A percentile compares a stretch with the other conserved stretches of the same genome.
Evolutionary conservation across 2,888 invertebrate genomes (phyloP).

Genomic region (Drosophila robusta): DNA sequence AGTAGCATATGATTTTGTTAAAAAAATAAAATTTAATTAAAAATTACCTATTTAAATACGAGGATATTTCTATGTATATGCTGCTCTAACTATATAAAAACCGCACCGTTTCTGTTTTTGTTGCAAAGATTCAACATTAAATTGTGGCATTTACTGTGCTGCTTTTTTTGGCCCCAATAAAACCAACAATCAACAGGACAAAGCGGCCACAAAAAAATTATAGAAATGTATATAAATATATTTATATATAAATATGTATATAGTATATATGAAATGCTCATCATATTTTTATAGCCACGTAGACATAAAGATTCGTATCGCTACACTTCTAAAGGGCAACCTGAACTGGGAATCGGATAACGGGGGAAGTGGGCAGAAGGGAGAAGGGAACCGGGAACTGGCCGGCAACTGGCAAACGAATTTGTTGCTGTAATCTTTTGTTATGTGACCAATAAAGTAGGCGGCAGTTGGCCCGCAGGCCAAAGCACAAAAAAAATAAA

Average conservation of each 20-base stretch:
- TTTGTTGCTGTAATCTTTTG: conserved; percentile 75
- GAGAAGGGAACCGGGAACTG: conserved; percentile 10
- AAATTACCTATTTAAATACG: no score
- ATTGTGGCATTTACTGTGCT: conserved; percentile 44
- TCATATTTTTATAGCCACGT: conserved; percentile 82
- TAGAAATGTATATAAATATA: conserved; percentile 21
- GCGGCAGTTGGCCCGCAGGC: conserved; percentile 69
- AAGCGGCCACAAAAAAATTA: conserved; percentile 27
- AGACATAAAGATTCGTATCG: conserved; percentile 76
- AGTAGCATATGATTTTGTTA: no score
- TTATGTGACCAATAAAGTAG: conserved; percentile 81
- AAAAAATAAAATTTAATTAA: no score
- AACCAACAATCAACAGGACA: conserved; percentile 56
- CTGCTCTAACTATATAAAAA: no score
- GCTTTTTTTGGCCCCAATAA: conserved; percentile 47
- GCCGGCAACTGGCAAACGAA: conserved; percentile 36
- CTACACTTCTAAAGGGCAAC: conserved; percentile 28
- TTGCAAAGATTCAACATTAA: conserved; percentile 36
- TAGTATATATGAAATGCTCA: conserved; percentile 68
- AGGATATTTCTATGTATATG: no score
- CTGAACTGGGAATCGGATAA: background rate
- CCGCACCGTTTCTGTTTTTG: background rate
- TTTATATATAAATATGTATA: conserved; percentile 26
- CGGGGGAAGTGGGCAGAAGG: background rate
- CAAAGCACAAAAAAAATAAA: conserved; percentile 45